phyloP scores from a whole-genome alignment of 1,140 invertebrate genomes.

The Bradysia coprophila region DNA sequence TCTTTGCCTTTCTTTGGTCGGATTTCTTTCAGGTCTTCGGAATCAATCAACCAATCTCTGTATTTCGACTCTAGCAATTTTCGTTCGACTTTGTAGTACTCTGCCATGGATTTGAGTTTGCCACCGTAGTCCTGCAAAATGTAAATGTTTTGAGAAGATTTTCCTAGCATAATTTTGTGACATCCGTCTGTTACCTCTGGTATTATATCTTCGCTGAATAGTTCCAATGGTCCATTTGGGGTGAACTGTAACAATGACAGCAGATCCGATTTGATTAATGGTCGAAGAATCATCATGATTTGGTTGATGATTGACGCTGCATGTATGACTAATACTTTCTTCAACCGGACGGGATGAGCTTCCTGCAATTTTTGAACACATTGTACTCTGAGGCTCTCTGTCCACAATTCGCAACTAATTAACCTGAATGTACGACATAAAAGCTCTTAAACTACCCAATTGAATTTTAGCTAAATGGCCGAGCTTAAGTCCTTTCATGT shows the following conservation, averaged over 20 bases:
- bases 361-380: constrained; percentile 24
- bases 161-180: not conserved
- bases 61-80: constrained; percentile 27
- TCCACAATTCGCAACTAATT: not conserved
- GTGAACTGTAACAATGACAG: constrained; percentile 30
- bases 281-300: constrained; percentile 35
- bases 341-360: constrained; percentile 35
- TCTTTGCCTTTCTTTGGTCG: not conserved
- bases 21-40: not conserved
- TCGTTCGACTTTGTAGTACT: constrained; percentile 26
- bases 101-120: constrained; percentile 22
- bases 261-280: constrained; percentile 33
- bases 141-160: not conserved
- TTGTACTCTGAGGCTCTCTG: not conserved
- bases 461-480: constrained; percentile 39
- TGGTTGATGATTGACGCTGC: constrained; percentile 39
- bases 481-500: constrained; percentile 40
- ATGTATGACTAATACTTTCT: constrained; percentile 36
- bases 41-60: constrained; percentile 26
- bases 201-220: not conserved
- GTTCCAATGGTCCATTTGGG: constrained; percentile 15
- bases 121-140: constrained; percentile 26
- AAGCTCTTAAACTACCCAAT: constrained; percentile 32
- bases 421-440: constrained; percentile 47
- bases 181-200: not conserved